Evolutionary conservation across 2,797 vertebrate species (phyloP), one percentile per base, ranked within the genome.

Genomic region (Acrossocheilus fasciatus): DNA sequence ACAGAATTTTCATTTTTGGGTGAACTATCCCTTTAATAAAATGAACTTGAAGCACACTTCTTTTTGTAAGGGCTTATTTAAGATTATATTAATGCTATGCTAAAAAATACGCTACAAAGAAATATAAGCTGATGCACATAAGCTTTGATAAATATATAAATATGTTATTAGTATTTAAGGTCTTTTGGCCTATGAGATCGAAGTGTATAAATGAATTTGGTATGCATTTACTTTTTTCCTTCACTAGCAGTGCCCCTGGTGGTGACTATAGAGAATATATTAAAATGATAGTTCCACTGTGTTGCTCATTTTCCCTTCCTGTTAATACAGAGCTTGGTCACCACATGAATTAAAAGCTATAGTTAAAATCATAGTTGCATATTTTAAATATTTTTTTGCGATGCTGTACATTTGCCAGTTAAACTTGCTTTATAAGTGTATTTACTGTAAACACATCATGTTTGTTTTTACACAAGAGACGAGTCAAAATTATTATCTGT

Each of bases 331-430:
- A 74, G n/a, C n/a, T 74, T 74, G 72, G 15, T 30, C 14, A 47
- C 45, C 30, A 4, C 64, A 68, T 39, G 8, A 74, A 7, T 9
- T 73, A 7, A 47, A 74, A 74, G 43, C n/a, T 74, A 10, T 74
- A 74, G 43, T 30, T 74, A 50, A 47, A 74, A 7, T 74, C 43
- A 74, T 18, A 30, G 72, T 74, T 47, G 72, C 14, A 74, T 74
- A 74, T 47, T 74, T 36, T 17, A 50, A 1, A 50, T 50, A 0
- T 15, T 15, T 69, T 64, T 18, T 69, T 69, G 8, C 0, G 17
- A 69, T 20, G 3, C 2, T 36, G 4, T 39, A 15, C 6, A 18
- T 36, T 36, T 20, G 34, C 3, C 7, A 66, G 62, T 36, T 8
- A 66, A 34, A 66, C 64, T 17, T 66, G 30, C 14, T 17, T 66